phyloP scores from a whole-genome alignment of 2,888 invertebrate species.

The Dynastes hyllus region DNA sequence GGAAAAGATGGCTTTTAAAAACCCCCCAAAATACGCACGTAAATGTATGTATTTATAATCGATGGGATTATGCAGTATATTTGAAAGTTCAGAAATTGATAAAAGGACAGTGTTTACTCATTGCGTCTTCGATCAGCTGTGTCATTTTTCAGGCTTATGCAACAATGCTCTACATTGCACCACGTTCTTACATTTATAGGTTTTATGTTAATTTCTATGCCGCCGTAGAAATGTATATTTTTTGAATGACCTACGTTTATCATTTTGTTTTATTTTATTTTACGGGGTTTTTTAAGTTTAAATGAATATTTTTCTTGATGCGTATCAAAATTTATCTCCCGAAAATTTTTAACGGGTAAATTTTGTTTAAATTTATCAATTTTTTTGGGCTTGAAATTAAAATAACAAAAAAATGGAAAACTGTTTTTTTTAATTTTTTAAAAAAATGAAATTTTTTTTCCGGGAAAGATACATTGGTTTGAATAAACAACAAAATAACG shows the following conservation, averaged over 20 bases:
- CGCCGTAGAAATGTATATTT: not conserved
- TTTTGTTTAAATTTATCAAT: no score
- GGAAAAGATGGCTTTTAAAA: no score
- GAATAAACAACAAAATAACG: no score
- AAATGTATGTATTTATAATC: slow-evolving; percentile 7
- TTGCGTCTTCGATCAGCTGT: slow-evolving; percentile 25
- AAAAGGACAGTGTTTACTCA: slow-evolving; percentile 33
- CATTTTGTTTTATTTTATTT: slow-evolving; percentile 1
- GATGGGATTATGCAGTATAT: slow-evolving; percentile 30
- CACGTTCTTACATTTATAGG: not conserved
- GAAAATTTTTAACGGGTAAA: no score
- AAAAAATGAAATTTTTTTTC: no score
- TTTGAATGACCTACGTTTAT: not conserved
- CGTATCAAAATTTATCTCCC: no score
- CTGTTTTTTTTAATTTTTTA: no score
- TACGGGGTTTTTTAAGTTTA: not conserved
- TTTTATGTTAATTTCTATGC: not conserved
- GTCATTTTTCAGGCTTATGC: slow-evolving; percentile 42
- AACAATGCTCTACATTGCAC: slow-evolving; percentile 24
- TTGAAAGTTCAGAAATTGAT: slow-evolving; percentile 37
- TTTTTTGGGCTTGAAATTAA: no score
- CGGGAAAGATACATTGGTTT: no score
- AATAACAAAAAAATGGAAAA: no score
- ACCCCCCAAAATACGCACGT: no score
- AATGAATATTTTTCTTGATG: not conserved